Conservation (phyloP, 1,140 invertebrate genomes). For the Aphaenogaster floridana region DNA sequence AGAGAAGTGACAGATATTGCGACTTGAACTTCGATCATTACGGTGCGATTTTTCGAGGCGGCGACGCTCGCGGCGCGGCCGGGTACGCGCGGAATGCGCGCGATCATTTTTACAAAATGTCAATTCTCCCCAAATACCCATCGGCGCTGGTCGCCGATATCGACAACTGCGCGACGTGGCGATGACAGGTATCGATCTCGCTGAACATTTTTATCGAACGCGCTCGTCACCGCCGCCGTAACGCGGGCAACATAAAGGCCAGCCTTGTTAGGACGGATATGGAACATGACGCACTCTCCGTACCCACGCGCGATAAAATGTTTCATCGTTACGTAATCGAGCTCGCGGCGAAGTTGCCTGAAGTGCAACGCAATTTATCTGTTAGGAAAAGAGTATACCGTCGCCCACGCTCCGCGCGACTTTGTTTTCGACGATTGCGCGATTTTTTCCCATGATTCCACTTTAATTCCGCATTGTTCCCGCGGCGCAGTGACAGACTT, state of each 20-base stretch:
- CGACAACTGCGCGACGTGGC: slow-evolving; percentile 51
- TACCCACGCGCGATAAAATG: slow-evolving; percentile 77
- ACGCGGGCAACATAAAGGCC: slow-evolving; percentile 51
- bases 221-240: slow-evolving; percentile 44
- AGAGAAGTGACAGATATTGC: neutral
- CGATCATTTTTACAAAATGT: slow-evolving; percentile 63
- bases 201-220: slow-evolving; percentile 65
- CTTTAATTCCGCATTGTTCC: neutral
- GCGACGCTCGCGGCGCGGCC: neutral
- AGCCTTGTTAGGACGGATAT: slow-evolving; percentile 71
- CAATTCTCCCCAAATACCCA: slow-evolving; percentile 39
- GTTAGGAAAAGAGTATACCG: slow-evolving; percentile 6
- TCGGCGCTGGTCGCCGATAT: slow-evolving; percentile 43
- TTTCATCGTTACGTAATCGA: slow-evolving; percentile 71
- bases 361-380: slow-evolving; percentile 69
- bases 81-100: slow-evolving; percentile 21
- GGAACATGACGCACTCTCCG: slow-evolving; percentile 72
- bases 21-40: slow-evolving; percentile 42
- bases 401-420: slow-evolving; percentile 16
- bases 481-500: neutral
- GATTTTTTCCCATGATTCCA: neutral
- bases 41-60: slow-evolving; percentile 12
- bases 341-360: slow-evolving; percentile 66
- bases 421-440: slow-evolving; percentile 20
- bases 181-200: slow-evolving; percentile 63